Evolutionary conservation across 2,113 vertebrate genomes (phyloP).

Genomic region (Pontoporia blainvillei): DNA sequence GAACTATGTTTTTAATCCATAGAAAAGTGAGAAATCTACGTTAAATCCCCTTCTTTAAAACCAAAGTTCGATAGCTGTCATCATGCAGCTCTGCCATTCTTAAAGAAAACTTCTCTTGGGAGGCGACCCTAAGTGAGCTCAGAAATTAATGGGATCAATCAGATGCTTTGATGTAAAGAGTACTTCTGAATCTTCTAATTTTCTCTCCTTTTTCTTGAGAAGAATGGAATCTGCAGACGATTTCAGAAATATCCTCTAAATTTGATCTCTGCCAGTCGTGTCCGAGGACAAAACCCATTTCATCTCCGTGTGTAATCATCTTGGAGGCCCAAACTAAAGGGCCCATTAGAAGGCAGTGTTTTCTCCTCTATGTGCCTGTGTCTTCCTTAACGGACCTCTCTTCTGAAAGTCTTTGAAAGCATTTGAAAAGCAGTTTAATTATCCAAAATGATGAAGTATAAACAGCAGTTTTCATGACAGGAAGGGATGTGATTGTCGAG

Average conservation of each 20-base stretch:
- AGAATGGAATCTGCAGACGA: background rate
- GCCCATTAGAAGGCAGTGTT: background rate
- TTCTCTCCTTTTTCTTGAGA: background rate
- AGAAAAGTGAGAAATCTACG: background rate
- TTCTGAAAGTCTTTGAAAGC: conserved; percentile 34
- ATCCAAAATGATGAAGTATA: background rate
- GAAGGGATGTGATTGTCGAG: background rate
- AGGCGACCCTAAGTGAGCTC: background rate
- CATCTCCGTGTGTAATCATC: background rate
- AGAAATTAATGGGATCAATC: background rate
- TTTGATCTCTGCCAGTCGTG: background rate
- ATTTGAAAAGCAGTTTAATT: background rate
- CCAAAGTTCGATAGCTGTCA: background rate
- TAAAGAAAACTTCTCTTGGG: background rate
- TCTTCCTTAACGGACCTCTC: conserved; percentile 30
- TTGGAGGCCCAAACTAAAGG: background rate
- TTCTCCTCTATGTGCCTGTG: background rate
- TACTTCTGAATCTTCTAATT: background rate
- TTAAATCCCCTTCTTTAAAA: background rate
- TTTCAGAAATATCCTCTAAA: background rate
- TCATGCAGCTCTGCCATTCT: background rate
- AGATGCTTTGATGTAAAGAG: background rate
- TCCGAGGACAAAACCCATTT: background rate
- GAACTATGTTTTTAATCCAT: background rate
- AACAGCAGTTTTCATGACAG: background rate